Conservation (phyloP, 2,888 invertebrate genomes). For the Andrena camellia region DNA sequence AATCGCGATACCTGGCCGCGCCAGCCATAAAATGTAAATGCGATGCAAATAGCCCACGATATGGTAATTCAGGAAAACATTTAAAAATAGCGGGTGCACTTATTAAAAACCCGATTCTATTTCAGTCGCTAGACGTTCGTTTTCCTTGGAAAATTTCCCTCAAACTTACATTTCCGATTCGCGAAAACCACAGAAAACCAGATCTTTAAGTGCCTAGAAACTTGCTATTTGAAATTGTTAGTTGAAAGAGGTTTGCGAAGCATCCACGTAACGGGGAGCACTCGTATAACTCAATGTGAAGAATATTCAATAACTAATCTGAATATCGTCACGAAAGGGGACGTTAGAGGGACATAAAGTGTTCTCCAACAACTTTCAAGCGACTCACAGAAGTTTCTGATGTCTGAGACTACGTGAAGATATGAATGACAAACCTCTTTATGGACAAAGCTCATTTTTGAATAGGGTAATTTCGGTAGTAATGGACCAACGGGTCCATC, state of each 20-base stretch:
- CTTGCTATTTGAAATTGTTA: no score
- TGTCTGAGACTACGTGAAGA: background rate
- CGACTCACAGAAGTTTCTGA: slow-evolving; percentile 7
- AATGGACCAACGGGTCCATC: no score
- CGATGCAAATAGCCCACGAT: slow-evolving; percentile 65
- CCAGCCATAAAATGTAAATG: slow-evolving; percentile 67
- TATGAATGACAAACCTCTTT: slow-evolving; percentile 18
- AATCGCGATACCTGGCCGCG: slow-evolving; percentile 53
- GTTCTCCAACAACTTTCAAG: slow-evolving; percentile 8
- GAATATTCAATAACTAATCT: background rate
- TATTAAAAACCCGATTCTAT: slow-evolving; percentile 63
- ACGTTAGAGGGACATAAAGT: slow-evolving; percentile 3
- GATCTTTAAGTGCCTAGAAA: no score
- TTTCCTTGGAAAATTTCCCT: background rate
- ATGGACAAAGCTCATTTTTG: slow-evolving; percentile 1
- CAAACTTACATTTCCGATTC: background rate
- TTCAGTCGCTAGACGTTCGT: slow-evolving; percentile 27
- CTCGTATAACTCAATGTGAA: no score
- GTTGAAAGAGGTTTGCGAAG: no score
- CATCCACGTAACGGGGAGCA: no score
- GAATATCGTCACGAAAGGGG: background rate
- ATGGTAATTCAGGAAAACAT: slow-evolving; percentile 67
- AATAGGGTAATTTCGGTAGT: background rate
- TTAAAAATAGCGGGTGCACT: slow-evolving; percentile 66
- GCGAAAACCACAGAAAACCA: no score